Evolutionary conservation across 37 sponge, comb jelly and placozoan species (phyloP).

Genomic region (Agelas oroides): DNA sequence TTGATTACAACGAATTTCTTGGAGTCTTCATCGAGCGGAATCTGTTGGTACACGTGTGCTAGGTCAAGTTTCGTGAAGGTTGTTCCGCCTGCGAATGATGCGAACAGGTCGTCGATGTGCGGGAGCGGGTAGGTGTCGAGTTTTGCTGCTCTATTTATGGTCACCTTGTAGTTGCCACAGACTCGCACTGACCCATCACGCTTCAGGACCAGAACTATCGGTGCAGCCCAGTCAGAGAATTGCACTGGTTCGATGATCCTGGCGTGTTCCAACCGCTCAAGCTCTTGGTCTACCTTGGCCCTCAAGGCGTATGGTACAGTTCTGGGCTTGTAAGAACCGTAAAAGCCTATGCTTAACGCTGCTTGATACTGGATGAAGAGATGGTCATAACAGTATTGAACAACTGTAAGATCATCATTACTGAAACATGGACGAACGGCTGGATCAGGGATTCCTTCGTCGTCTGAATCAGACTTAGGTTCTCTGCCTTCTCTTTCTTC

Average conservation of each 20-base stretch:
- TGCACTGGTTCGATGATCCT: constrained; percentile 14
- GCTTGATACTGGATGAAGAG: too few relatives aligned
- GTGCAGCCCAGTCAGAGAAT: constrained; percentile 36
- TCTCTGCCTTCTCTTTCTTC: too few relatives aligned
- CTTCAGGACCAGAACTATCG: constrained; percentile 39
- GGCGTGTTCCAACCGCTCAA: background rate
- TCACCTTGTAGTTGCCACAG: constrained; percentile 30
- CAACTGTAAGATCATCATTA: too few relatives aligned
- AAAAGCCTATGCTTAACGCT: too few relatives aligned
- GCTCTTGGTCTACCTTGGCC: background rate
- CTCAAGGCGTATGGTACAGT: background rate
- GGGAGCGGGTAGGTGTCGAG: constrained; percentile 21
- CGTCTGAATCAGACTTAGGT: too few relatives aligned
- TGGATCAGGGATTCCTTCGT: too few relatives aligned
- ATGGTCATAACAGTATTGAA: too few relatives aligned
- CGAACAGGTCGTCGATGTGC: constrained; percentile 21
- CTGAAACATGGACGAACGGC: too few relatives aligned
- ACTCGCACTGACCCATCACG: constrained; percentile 23
- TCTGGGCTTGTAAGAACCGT: too few relatives aligned
- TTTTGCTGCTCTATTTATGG: constrained; percentile 16
- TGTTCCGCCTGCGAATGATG: constrained; percentile 12
- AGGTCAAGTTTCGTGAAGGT: background rate
- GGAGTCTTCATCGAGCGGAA: background rate
- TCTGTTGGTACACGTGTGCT: background rate
- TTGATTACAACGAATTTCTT: too few relatives aligned